A percentile compares a stretch with the other conserved stretches of the same genome.
Evolutionary conservation across 2,797 vertebrate genomes (phyloP).

Genomic region (Gymnodraco acuticeps): DNA sequence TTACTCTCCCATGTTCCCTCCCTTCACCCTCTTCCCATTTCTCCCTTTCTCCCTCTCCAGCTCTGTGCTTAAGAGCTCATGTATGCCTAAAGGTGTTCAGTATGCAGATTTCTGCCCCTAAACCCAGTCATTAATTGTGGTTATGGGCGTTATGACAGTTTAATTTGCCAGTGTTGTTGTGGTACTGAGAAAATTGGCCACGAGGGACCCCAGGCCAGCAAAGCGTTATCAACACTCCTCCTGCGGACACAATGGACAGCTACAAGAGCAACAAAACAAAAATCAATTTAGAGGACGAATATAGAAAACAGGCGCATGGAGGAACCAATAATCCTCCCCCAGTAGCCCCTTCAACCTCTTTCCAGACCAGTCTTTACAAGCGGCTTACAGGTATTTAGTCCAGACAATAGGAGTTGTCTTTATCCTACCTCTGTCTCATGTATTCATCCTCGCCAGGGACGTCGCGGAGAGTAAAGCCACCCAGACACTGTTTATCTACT

Average conservation of each 20-base stretch:
- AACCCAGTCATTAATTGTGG: constrained; percentile 84
- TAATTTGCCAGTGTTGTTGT: constrained; percentile 81
- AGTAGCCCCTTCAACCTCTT: constrained; percentile 53
- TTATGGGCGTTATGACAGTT: constrained; percentile 85
- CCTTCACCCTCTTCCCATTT: background rate
- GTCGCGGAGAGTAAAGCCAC: constrained; percentile 45
- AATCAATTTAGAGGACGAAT: constrained; percentile 82
- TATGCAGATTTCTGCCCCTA: constrained; percentile 80
- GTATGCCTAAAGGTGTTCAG: constrained; percentile 76
- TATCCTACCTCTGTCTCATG: constrained; percentile 48
- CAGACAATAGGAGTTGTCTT: constrained; percentile 57
- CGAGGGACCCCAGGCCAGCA: constrained; percentile 71
- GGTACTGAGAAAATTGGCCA: constrained; percentile 79
- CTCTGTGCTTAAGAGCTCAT: constrained; percentile 63
- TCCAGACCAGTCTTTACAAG: constrained; percentile 59
- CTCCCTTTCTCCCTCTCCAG: constrained; percentile 13
- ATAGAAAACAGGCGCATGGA: constrained; percentile 66
- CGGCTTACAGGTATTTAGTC: constrained; percentile 61
- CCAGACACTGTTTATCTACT: constrained; percentile 52
- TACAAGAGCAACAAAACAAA: constrained; percentile 77
- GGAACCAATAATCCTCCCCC: constrained; percentile 66
- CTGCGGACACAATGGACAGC: constrained; percentile 74
- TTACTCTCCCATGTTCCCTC: constrained; percentile 9
- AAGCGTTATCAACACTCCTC: constrained; percentile 73
- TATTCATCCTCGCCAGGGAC: constrained; percentile 57